These are phyloP conservation scores for Coregonus sp. DNA, from an alignment of 2,797 vertebrate genomes.

Conservation along the genomic window DNA sequence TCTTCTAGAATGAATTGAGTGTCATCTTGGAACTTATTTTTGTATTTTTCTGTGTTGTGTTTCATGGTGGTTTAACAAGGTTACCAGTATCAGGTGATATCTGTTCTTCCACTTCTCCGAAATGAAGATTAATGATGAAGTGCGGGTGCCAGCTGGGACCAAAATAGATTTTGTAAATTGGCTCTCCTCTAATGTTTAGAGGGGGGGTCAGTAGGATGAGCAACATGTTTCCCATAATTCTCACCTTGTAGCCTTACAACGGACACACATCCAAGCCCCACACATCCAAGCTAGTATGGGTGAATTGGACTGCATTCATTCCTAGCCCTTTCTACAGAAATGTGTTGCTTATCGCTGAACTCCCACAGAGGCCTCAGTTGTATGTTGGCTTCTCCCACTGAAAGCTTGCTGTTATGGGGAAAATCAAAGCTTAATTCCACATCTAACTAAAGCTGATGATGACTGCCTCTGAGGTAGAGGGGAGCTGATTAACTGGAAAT, in stretches of 20 bases:
- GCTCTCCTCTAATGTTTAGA: background rate
- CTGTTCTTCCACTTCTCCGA: background rate
- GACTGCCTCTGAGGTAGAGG: too few species aligned
- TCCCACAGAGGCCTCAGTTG: background rate
- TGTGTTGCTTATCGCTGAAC: background rate
- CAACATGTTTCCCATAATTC: background rate
- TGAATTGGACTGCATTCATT: background rate
- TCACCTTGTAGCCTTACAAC: background rate
- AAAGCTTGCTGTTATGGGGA: background rate
- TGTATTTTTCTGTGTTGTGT: background rate
- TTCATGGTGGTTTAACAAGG: background rate
- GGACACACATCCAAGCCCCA: too few species aligned
- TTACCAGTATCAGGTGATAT: background rate
- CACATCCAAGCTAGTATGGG: background rate
- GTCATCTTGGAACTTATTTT: background rate
- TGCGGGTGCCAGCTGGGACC: background rate
- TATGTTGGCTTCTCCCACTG: background rate
- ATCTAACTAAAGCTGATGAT: too few species aligned
- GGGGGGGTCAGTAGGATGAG: background rate
- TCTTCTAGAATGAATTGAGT: background rate
- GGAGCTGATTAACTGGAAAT: too few species aligned
- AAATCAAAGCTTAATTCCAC: too few species aligned
- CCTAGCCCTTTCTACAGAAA: background rate
- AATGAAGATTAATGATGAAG: constrained; percentile 4
- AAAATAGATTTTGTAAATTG: background rate